These are phyloP conservation scores for Apocrypta bakeri DNA, from an alignment of 1,140 invertebrate species.

Conservation along the genomic window DNA sequence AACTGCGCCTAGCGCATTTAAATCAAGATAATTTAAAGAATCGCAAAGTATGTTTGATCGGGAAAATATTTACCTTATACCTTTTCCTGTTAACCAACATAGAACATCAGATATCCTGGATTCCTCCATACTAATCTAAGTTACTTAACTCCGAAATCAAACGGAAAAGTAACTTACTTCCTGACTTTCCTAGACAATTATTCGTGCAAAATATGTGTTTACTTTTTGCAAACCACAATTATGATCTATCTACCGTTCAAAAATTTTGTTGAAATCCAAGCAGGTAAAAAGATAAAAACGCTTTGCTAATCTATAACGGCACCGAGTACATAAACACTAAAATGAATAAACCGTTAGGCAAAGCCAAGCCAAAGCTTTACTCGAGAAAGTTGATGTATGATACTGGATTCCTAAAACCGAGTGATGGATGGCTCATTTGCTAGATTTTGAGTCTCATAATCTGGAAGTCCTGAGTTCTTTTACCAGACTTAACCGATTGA, in stretches of 20 bases:
- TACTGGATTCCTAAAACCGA: neutral
- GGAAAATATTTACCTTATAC: neutral
- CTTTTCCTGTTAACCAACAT: neutral
- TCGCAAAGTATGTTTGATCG: neutral
- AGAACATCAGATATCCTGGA: neutral
- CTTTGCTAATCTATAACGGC: conserved; percentile 33
- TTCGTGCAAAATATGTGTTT: conserved; percentile 53
- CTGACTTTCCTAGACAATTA: conserved; percentile 60
- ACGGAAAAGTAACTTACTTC: conserved; percentile 47
- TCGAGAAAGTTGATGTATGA: neutral
- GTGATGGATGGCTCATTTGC: no score
- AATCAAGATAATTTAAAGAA: neutral
- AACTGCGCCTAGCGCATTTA: neutral
- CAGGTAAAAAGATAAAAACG: conserved; percentile 56
- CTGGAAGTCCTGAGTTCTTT: no score
- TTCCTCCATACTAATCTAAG: neutral
- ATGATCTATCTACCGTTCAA: conserved; percentile 49
- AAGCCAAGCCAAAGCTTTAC: no score
- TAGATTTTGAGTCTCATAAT: no score
- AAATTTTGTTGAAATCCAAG: conserved; percentile 54
- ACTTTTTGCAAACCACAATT: conserved; percentile 58
- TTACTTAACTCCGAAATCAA: neutral
- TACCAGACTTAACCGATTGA: no score
- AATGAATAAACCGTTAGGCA: neutral
- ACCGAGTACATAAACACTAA: conserved; percentile 59